Evolutionary conservation across 2,797 vertebrate genomes (phyloP).

Genomic region (Chlorospingus semifuscus): DNA sequence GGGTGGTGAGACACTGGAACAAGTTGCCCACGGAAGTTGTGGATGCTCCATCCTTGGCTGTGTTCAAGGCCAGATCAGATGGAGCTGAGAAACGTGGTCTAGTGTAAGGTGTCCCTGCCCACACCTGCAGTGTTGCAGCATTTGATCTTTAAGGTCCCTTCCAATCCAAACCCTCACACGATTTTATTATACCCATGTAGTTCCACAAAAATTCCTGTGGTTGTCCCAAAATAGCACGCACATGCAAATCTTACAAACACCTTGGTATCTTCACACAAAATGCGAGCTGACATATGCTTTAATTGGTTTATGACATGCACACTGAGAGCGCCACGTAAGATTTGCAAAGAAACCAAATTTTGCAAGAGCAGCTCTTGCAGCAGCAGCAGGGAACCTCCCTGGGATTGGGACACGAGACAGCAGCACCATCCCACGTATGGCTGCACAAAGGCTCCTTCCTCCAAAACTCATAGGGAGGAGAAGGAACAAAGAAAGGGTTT

Average conservation of each 20-base stretch:
- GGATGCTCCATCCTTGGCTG: not conserved
- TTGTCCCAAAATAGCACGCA: not conserved
- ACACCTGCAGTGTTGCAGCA: fast-evolving
- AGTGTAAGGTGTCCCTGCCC: no score
- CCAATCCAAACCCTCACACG: not conserved
- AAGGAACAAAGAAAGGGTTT: not conserved
- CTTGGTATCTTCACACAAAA: not conserved
- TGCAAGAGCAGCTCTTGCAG: not conserved
- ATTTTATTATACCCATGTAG: not conserved
- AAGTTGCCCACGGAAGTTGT: fast-evolving
- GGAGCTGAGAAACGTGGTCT: no score
- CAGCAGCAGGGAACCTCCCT: not conserved
- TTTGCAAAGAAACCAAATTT: fast-evolving
- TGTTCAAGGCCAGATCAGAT: not conserved
- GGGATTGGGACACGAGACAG: fast-evolving
- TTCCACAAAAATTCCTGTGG: no score
- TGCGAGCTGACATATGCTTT: fast-evolving
- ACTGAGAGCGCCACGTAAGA: fast-evolving
- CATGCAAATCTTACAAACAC: fast-evolving
- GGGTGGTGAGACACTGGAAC: not conserved
- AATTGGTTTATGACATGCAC: not conserved
- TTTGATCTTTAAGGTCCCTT: no score
- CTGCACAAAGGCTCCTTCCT: not conserved
- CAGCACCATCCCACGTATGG: not conserved
- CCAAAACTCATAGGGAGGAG: fast-evolving